Evolutionary conservation across 1,140 invertebrate genomes (phyloP), one percentile per base, ranked within the genome.

Genomic region (Globodera rostochiensis): DNA sequence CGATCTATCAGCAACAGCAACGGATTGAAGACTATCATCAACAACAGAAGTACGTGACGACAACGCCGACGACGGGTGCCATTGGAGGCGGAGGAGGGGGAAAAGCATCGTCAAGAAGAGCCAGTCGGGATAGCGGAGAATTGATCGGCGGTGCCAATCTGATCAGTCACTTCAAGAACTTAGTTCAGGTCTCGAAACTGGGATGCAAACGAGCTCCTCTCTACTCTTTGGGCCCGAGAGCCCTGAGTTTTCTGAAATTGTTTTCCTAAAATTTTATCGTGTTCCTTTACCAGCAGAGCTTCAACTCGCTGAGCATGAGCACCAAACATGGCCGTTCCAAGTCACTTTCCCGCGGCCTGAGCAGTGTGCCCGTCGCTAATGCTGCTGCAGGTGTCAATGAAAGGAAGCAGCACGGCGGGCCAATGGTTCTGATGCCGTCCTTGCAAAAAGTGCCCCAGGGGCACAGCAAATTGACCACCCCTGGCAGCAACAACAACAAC

Each of bases 91-190:
- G 66, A 21, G 70, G 64, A 15, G 77, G 70, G 25, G 69, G n/a
- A 67, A 64, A 64, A 64, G 57, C 57, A 64, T 19, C 57, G 57
- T 64, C 57, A 5, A 19, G 76, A 66, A 78, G 77, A 11, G 70
- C 25, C 49, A 78, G 77, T 47, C 25, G 77, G 66, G 77, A 78
- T 49, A 69, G 77, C 21, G 77, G 66, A 25, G 64, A 66, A 36
- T 21, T 78, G 70, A 64, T 78, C 5, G 77, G 64, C 13, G 64
- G 77, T 45, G 64, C 21, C 70, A 78, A 78, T 69, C 70, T 78
- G 49, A 78, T 78, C 66, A 64, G 21, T 47, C 77, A 78, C 70
- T 78, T 78, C 36, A 78, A 78, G 69, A 78, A 78, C 49, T 66
- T 78, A 46, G 45, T 78, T 11, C 69, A 71, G 69, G 69, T 71